A percentile compares a stretch with the other conserved stretches of the same genome.
Evolutionary conservation across 2,797 vertebrate species (phyloP).

Genomic region (Geotrypetes seraphini): DNA sequence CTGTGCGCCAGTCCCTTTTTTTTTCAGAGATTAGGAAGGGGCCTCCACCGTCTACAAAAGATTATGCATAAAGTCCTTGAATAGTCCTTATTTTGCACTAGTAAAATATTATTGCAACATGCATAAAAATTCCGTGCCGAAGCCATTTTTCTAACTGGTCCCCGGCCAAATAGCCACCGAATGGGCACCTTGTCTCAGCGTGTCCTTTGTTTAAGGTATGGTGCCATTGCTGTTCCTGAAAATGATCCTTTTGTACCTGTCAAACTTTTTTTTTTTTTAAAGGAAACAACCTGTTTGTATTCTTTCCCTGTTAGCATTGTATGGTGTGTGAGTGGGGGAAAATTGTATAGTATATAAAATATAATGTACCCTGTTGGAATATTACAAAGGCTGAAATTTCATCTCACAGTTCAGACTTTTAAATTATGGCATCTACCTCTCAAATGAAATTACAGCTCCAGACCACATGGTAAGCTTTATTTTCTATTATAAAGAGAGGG

Average conservation of each 20-base stretch:
- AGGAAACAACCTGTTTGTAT: background rate
- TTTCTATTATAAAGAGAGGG: slow-evolving; percentile 13
- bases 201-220: no score
- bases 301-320: background rate
- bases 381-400: slow-evolving; percentile 19
- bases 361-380: background rate
- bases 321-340: background rate
- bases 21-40: no score
- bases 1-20: no score
- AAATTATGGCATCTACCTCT: slow-evolving; percentile 15
- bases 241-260: background rate
- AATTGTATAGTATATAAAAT: background rate
- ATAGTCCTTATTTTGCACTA: no score
- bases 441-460: slow-evolving; percentile 16
- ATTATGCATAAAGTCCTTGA: no score
- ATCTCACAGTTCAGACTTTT: slow-evolving; percentile 6
- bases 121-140: no score
- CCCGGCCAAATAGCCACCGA: no score
- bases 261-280: background rate
- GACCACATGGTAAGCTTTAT: background rate
- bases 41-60: no score
- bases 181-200: no score
- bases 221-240: background rate
- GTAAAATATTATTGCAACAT: no score
- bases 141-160: no score